Percentiles rank a stretch among this genome's conserved stretches.
These are phyloP conservation scores for Eutolmus rufibarbis DNA, from an alignment of 2,888 invertebrate genomes.

Conservation along the genomic window DNA sequence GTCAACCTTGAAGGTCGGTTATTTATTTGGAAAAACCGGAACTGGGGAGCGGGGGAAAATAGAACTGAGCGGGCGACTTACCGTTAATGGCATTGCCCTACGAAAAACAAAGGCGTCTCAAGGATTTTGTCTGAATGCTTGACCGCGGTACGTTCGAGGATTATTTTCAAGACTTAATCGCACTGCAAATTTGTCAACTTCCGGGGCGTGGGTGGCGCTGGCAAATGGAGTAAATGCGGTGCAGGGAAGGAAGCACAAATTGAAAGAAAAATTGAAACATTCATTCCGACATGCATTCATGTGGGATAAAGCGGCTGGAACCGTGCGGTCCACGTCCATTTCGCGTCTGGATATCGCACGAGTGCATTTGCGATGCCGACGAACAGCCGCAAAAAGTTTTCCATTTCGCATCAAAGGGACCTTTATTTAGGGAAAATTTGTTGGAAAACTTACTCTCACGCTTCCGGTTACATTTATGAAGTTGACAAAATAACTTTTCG, in stretches of 20 bases:
- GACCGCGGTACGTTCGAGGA: neutral
- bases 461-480: slow-evolving; percentile 36
- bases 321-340: neutral
- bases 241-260: neutral
- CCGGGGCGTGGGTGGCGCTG: neutral
- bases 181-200: neutral
- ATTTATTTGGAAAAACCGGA: slow-evolving; percentile 16
- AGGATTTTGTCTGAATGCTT: neutral
- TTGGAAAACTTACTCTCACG: slow-evolving; percentile 32
- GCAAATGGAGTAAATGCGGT: neutral
- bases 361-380: neutral
- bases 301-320: slow-evolving; percentile 17
- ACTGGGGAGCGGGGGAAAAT: neutral
- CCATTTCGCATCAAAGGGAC: slow-evolving; percentile 21
- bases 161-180: neutral
- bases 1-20: slow-evolving; percentile 36
- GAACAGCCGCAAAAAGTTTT: neutral
- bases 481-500: slow-evolving; percentile 31
- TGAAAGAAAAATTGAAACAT: slow-evolving; percentile 15
- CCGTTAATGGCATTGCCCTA: neutral
- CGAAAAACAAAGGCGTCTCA: neutral
- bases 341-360: neutral
- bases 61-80: neutral
- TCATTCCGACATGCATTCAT: slow-evolving; percentile 14
- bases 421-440: slow-evolving; percentile 29